phyloP scores from a whole-genome alignment of 2,113 vertebrate species.

The Acrocephalus kingi region DNA sequence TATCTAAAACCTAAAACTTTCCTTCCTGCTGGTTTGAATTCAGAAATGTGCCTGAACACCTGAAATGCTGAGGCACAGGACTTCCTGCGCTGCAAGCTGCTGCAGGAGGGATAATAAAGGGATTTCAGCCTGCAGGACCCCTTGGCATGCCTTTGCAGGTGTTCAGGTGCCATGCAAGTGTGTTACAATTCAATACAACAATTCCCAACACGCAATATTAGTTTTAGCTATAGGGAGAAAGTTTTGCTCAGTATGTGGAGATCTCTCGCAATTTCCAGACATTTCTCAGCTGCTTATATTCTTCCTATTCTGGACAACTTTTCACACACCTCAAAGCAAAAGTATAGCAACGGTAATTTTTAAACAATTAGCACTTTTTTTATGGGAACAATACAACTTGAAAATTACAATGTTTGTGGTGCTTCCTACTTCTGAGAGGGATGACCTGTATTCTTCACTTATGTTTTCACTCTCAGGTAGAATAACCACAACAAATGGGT shows the following conservation, averaged over 20 bases:
- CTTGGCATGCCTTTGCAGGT: too few species aligned
- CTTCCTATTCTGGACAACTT: neutral
- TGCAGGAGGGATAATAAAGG: too few species aligned
- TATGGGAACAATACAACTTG: neutral
- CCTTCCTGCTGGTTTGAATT: neutral
- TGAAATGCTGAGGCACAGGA: too few species aligned
- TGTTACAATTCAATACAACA: neutral
- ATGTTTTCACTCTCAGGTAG: neutral
- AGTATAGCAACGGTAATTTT: neutral
- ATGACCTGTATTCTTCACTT: neutral
- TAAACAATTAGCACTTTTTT: neutral
- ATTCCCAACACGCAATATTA: neutral
- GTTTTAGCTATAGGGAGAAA: neutral
- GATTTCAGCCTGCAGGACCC: too few species aligned
- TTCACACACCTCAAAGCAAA: neutral
- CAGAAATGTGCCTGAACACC: neutral
- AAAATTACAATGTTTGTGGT: neutral
- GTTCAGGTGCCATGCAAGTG: neutral
- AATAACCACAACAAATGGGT: neutral
- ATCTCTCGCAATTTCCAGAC: neutral
- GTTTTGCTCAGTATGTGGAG: neutral
- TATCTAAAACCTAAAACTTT: neutral
- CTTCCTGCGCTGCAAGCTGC: too few species aligned
- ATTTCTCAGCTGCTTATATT: neutral
- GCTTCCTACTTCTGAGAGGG: neutral